phyloP scores from a whole-genome alignment of 2,888 invertebrate species.

The Tanytarsus gracilentus region DNA sequence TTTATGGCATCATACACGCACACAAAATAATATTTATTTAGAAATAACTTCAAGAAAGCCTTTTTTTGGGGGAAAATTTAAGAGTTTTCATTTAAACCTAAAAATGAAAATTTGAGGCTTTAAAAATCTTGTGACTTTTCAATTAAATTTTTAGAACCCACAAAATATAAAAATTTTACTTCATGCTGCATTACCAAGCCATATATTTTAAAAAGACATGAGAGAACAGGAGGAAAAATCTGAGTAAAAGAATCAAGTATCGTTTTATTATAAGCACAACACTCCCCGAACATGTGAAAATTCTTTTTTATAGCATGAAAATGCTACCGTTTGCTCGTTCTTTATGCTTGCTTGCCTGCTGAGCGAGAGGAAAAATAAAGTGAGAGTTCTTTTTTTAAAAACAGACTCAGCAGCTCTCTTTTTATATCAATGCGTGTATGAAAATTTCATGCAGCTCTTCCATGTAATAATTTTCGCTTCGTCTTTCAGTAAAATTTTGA shows the following conservation, averaged over 20 bases:
- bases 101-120: no score
- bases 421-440: neutral
- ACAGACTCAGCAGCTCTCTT: no score
- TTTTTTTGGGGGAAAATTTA: no score
- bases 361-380: constrained; percentile 7
- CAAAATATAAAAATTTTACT: no score
- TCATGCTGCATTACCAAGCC: no score
- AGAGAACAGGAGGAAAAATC: neutral
- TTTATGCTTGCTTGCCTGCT: neutral
- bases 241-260: neutral
- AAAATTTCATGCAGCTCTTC: constrained; percentile 2
- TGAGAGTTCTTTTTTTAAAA: neutral
- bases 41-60: constrained; percentile 8
- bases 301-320: constrained; percentile 8
- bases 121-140: no score
- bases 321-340: neutral
- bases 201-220: no score
- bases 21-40: constrained; percentile 27
- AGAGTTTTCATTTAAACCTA: no score
- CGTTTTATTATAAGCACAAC: neutral
- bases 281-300: no score
- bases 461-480: neutral
- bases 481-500: neutral
- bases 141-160: no score
- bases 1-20: constrained; percentile 28